Base-by-base conservation (phyloP, 2,113 vertebrate genomes). In the Gymnobelideus leadbeateri region DNA sequence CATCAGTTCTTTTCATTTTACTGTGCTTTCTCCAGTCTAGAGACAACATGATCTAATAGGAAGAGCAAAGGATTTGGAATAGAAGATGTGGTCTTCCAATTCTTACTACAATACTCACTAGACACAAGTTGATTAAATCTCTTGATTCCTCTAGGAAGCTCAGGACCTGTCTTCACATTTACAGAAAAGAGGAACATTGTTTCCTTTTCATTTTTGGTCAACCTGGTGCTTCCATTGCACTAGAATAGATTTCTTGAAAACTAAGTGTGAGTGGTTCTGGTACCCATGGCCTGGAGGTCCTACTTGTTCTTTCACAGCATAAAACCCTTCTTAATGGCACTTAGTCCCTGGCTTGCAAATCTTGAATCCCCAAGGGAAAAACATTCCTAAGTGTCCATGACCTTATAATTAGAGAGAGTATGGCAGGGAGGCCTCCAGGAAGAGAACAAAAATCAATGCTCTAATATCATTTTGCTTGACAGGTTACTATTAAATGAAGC, bases 401-500 rank as follows among this genome's bases (percentile, higher is more conserved):
- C 68, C 68, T 1, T 84, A 84, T 43, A 84, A 84, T 84, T 84
- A 84, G 68, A 84, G 16, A 84, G 68, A 84, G 19, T 84, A 19
- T 84, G 68, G 37, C 68, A 84, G 68, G 68, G 68, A 43, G 68
- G 68, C 68, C 68, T 43, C 19, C 19, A 43, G 8, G n/a, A 84
- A 7, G 1, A 84, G n/a, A 84, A 43, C 68, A 84, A 84, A 84
- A 84, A 84, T 84, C 68, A 23, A 84, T 84, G 37, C n/a, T 84
- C 16, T 84, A 84, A 84, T 84, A 84, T 84, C n/a, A 84, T 84
- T 43, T 84, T 84, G 68, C 19, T 84, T 84, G 68, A 84, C 37
- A 84, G 19, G n/a, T 84, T 84, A 84, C 68, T 84, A 84, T 84
- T 84, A 84, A 84, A 84, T 84, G 68, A 84, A 84, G n/a, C 68